Base-by-base conservation (phyloP, 37 sponge, comb jelly and placozoan genomes). In the Agelas oroides region DNA sequence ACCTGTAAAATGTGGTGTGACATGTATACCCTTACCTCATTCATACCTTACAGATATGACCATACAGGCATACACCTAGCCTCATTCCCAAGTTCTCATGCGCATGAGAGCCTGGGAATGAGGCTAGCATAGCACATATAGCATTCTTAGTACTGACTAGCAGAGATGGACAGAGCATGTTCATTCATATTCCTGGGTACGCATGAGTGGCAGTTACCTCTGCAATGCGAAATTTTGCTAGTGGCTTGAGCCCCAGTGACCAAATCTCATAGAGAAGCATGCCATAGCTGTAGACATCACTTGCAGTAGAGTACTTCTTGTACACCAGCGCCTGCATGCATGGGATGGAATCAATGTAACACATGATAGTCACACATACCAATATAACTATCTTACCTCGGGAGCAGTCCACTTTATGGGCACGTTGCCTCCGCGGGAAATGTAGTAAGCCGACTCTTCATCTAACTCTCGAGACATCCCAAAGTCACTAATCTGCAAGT, bases 371-470 rank as follows among this genome's bases (percentile, higher is more conserved):
- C 23, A 32, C 12, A 74, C 72, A 59, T 12, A 81, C n/a, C n/a
- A n/a, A n/a, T n/a, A n/a, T n/a, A n/a, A n/a, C n/a, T n/a, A n/a
- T n/a, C n/a, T n/a, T n/a, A n/a, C 88, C 88, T 89, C 90, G 52
- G 90, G 90, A 63, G 90, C 84, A n/a, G 84, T 89, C 90, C 90
- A 89, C 57, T 89, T 89, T 37, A 89, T 70, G 21, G 90, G 90
- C 18, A 89, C 70, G 19, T 62, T 68, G 34, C 79, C 79, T 59
- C 70, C 78, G 37, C 59, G 23, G 24, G 88, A 73, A 0, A 76
- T 58, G 74, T 89, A 89, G 58, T 89, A 89, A 23, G 36, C 57
- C 27, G 70, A 73, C 19, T 89, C 79, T 16, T 30, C 0, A n/a
- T 46, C 46, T 20, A 88, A 52, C 46, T 84, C 61, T 64, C 90